Evolutionary conservation across 2,888 invertebrate species (phyloP).

Genomic region (Bellardia pandia): DNA sequence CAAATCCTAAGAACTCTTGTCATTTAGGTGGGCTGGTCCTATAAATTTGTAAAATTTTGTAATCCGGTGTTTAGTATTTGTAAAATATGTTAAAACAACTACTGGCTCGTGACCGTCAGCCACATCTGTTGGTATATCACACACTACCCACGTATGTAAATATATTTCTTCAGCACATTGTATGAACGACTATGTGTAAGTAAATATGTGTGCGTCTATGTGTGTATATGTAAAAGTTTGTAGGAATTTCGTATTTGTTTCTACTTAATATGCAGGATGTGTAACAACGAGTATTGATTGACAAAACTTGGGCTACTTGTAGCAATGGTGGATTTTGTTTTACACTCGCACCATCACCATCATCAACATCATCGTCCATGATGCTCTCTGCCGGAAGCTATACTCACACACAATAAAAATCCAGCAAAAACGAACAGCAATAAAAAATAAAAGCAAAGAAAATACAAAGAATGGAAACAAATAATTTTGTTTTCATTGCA

Average conservation of each 20-base stretch:
- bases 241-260: conserved; percentile 60
- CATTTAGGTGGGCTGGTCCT: too few relatives aligned
- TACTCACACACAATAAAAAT: conserved; percentile 56
- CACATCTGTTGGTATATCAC: background rate
- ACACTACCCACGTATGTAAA: conserved; percentile 29
- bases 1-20: too few relatives aligned
- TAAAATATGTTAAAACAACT: too few relatives aligned
- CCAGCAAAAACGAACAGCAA: background rate
- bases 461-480: conserved; percentile 24
- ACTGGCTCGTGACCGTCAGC: background rate
- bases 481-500: conserved; percentile 56
- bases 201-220: background rate
- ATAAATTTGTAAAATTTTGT: too few relatives aligned
- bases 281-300: conserved; percentile 71
- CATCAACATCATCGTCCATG: conserved; percentile 30
- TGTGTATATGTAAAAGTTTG: conserved; percentile 9
- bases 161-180: background rate
- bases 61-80: too few relatives aligned
- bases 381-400: conserved; percentile 65
- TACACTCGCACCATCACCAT: conserved; percentile 14
- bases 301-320: conserved; percentile 71
- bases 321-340: conserved; percentile 59
- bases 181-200: conserved; percentile 2
- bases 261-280: conserved; percentile 72
- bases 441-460: background rate